Percentiles rank a stretch among this genome's conserved stretches.
Conservation (phyloP, 2,113 vertebrate species). For the Pterophyllum scalare region DNA sequence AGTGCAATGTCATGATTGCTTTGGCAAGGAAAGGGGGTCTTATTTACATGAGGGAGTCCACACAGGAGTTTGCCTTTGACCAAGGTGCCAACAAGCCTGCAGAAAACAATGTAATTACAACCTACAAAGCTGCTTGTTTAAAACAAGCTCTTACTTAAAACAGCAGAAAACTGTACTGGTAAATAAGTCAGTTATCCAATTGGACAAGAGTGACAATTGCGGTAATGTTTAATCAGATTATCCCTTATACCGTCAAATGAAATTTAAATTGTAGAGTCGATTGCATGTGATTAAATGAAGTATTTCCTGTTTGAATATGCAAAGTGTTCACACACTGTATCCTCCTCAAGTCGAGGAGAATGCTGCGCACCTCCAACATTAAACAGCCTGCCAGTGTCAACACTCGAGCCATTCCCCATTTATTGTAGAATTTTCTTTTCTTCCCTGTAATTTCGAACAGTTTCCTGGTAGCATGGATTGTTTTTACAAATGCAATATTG, state of each 20-base stretch:
- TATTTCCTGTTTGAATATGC: not conserved
- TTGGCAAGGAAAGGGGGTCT: conserved; percentile 67
- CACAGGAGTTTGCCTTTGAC: conserved; percentile 69
- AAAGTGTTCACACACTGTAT: not conserved
- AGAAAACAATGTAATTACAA: conserved; percentile 73
- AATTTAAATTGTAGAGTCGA: not conserved
- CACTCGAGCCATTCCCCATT: not conserved
- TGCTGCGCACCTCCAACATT: not conserved
- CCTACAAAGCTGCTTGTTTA: conserved; percentile 42
- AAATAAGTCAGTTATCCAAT: conserved; percentile 14
- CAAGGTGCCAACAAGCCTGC: conserved; percentile 64
- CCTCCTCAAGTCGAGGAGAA: not conserved
- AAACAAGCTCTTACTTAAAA: conserved; percentile 24
- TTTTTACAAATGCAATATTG: conserved; percentile 51
- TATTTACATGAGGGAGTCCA: conserved; percentile 71
- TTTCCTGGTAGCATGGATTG: conserved; percentile 19
- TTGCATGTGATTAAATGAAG: not conserved
- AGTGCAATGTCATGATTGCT: conserved; percentile 72
- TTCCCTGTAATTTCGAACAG: conserved; percentile 21
- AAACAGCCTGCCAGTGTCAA: not conserved
- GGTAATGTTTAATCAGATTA: not conserved
- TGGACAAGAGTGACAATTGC: conserved; percentile 6
- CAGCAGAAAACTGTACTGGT: not conserved
- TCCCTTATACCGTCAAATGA: not conserved
- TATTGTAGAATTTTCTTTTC: not conserved